Base-by-base conservation (phyloP, 2,797 vertebrate genomes). In the Mus caroli region DNA sequence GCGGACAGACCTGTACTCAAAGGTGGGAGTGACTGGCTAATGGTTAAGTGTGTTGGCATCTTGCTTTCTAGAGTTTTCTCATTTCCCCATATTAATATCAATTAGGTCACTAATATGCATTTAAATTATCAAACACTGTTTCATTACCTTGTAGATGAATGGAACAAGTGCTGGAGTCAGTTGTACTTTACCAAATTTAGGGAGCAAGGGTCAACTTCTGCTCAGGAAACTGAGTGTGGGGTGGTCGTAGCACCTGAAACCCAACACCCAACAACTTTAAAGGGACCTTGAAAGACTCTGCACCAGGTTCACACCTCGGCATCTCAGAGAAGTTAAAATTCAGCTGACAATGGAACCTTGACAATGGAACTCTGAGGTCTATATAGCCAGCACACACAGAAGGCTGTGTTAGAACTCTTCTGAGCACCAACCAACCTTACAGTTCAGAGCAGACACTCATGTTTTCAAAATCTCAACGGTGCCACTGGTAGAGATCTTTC, bases 51-150 rank as follows among this genome's bases (percentile, higher is more conserved):
- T 67, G 14, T 26, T 89, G 71, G 10, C 11, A 77, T 73, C 56
- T 93, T 96, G 46, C 10, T 85, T 77, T 89, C 13, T 40, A 7
- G 54, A 90, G 86, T 90, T 64, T 37, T 15, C 13, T 11, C 20
- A 58, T 54, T 77, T 69, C 52, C 31, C 40, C 34, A 89, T 88
- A 91, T 79, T 15, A 80, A 67, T 82, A n/a, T 34, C 87, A 22
- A 22, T 76, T 50, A 88, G n/a, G 20, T 78, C n/a, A 64, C 54
- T 90, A 76, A 83, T 0, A 24, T 40, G 71, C 56, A 76, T 69
- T 78, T 89, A 96, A 87, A 92, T 14, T 91, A 52, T 88, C 62
- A 62, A 93, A 62, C 15, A 86, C 24, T 92, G 34, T 20, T 83
- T 82, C 3, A 50, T 88, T 73, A 82, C 34, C 37, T 75, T 76